Base-by-base conservation (phyloP, 2,888 invertebrate genomes). In the Thyatira batis region DNA sequence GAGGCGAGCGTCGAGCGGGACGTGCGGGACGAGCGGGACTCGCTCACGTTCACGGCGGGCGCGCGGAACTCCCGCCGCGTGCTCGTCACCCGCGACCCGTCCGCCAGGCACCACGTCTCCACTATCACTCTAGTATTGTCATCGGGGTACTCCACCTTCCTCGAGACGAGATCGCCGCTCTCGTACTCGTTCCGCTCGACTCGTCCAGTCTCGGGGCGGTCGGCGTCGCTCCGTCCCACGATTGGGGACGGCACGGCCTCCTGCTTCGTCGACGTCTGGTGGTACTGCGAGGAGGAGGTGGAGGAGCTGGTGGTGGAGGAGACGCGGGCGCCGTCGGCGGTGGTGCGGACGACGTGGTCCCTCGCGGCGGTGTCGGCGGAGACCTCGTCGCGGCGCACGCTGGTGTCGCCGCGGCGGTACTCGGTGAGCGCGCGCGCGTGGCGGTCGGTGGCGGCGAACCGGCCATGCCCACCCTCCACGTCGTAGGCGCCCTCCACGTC, bases 81-180 rank as follows among this genome's bases (percentile, higher is more conserved):
- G 57, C 94, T 95, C n/a, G 94, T 95, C 0, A 95, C 93, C 44
- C 92, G 92, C 1, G 94, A 94, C 13, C 95, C 95, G 71, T 95
- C 95, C 0, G 94, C 93, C 44, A 95, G 81, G 49, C 94, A 93
- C 64, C 94, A 93, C 0, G 94, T 95, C 67, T 95, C 95, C 11
- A 94, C 94, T 6, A 94, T 93, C 60, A 94, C 93, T 84, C 94
- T 93, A 45, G 95, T 94, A 79, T 94, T 94, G 55, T 95, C 93
- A 76, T 95, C 94, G 50, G 94, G 93, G 79, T 94, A 93, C 67
- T 94, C 93, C 51, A 94, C 87, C 55, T 93, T 93, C 53, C 92
- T 91, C 5, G 94, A 93, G 11, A 93, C 91, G 55, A 93, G 83
- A 67, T 92, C 93, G 45, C 93, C 93, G 11, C 73, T 75, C 30